Conservation (phyloP, 1,140 invertebrate species). For the Metaphire vulgaris region DNA sequence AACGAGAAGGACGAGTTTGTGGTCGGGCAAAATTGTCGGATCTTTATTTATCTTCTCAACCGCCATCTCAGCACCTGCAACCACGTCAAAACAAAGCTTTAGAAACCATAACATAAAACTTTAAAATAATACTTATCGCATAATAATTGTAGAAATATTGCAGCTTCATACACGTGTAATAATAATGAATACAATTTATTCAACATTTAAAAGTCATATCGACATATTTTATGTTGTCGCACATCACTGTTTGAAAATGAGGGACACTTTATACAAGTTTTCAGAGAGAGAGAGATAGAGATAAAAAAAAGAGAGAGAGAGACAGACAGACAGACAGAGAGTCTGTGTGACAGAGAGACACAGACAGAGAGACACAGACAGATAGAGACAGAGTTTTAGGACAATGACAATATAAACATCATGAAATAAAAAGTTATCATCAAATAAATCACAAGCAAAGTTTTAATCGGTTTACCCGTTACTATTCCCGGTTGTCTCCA, state of each 20-base stretch:
- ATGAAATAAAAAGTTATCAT: neutral
- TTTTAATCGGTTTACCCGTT: conserved; percentile 54
- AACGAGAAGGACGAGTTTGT: conserved; percentile 58
- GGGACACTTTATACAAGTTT: too few relatives aligned
- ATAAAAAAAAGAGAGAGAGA: neutral
- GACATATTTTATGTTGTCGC: too few relatives aligned
- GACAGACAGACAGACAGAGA: neutral
- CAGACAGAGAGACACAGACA: neutral
- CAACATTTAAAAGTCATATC: too few relatives aligned
- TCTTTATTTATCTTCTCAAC: conserved; percentile 62
- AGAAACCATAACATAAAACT: too few relatives aligned
- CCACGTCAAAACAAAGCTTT: too few relatives aligned
- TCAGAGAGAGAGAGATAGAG: neutral
- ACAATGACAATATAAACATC: neutral
- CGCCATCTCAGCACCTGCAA: conserved; percentile 55
- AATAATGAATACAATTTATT: too few relatives aligned
- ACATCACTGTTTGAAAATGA: too few relatives aligned
- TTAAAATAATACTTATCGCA: too few relatives aligned
- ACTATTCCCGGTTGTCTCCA: conserved; percentile 57
- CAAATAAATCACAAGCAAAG: neutral
- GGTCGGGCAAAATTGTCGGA: conserved; percentile 58
- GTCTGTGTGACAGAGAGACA: neutral
- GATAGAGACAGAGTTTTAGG: neutral
- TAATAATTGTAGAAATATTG: too few relatives aligned
- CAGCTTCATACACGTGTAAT: too few relatives aligned